A percentile compares a stretch with the other conserved stretches of the same genome.
Evolutionary conservation across 2,888 invertebrate genomes (phyloP).

Genomic region (Harpalus rubripes): DNA sequence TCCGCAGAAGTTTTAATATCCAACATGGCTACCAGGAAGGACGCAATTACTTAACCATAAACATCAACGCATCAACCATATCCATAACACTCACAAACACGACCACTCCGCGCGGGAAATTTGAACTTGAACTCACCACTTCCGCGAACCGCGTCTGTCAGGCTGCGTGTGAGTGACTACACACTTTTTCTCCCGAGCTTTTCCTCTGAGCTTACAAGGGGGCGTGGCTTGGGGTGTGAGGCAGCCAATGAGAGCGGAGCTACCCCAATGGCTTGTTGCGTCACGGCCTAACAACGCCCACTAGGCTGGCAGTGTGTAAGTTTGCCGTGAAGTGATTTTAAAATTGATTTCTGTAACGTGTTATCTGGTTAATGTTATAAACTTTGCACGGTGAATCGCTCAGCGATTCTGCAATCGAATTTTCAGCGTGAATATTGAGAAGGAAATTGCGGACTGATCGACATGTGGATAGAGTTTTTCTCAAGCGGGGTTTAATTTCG

Average conservation of each 20-base stretch:
- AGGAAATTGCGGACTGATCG: slow-evolving; percentile 58
- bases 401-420: slow-evolving; percentile 44
- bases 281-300: slow-evolving; percentile 62
- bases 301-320: slow-evolving; percentile 69
- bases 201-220: slow-evolving; percentile 66
- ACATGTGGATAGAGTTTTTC: slow-evolving; percentile 48
- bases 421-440: slow-evolving; percentile 54
- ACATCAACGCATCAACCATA: slow-evolving; percentile 27
- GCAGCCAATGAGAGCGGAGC: slow-evolving; percentile 74
- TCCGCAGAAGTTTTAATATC: slow-evolving; percentile 95
- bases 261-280: slow-evolving; percentile 73
- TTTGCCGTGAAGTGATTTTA: slow-evolving; percentile 63
- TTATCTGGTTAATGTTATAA: slow-evolving; percentile 64
- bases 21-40: slow-evolving; percentile 82
- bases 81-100: slow-evolving; percentile 12
- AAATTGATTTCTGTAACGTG: slow-evolving; percentile 66
- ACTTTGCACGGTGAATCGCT: slow-evolving; percentile 47
- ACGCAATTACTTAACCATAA: slow-evolving; percentile 52
- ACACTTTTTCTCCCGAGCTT: slow-evolving; percentile 73
- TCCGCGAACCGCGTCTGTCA: slow-evolving; percentile 44
- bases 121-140: slow-evolving; percentile 49
- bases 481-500: slow-evolving; percentile 18
- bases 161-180: slow-evolving; percentile 75
- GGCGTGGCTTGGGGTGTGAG: slow-evolving; percentile 72
- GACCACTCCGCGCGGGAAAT: slow-evolving; percentile 40